A percentile compares a stretch with the other conserved stretches of the same genome.
These are phyloP conservation scores for Amphiduros pacificus DNA, from an alignment of 2,888 invertebrate genomes.

Conservation along the genomic window DNA sequence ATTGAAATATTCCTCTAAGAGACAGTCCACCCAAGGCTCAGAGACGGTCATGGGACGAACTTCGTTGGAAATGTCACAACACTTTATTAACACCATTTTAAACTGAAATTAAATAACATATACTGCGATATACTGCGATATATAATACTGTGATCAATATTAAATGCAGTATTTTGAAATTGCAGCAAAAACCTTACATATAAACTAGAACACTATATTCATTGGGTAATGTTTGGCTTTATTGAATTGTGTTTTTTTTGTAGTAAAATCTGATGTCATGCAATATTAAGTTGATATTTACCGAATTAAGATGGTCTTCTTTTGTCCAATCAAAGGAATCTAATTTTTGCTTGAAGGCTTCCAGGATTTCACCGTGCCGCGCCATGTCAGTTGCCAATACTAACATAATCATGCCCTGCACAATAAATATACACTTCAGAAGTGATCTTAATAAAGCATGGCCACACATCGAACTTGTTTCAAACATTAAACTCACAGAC, in stretches of 20 bases:
- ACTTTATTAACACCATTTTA: conserved; percentile 61
- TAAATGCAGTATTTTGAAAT: too few species aligned
- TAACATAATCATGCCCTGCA: conserved; percentile 46
- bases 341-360: conserved; percentile 39
- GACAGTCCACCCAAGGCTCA: conserved; percentile 61
- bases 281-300: too few species aligned
- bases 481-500: too few species aligned
- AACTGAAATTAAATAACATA: conserved; percentile 42
- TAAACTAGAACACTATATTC: too few species aligned
- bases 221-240: too few species aligned
- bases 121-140: too few species aligned
- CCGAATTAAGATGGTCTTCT: conserved; percentile 40
- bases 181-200: too few species aligned
- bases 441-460: not conserved
- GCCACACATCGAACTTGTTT: too few species aligned
- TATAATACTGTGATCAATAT: too few species aligned
- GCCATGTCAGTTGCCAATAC: conserved; percentile 56
- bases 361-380: conserved; percentile 46
- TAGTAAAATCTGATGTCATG: too few species aligned
- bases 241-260: too few species aligned
- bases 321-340: conserved; percentile 40
- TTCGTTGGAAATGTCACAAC: conserved; percentile 61
- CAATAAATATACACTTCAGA: not conserved
- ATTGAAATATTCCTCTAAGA: conserved; percentile 61
- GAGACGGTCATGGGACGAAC: conserved; percentile 59